Percentiles rank a stretch among this genome's conserved stretches.
Conservation (phyloP, 30 jellyfish, hydroid and myxozoan species). For the Clytia hemisphaerica region DNA sequence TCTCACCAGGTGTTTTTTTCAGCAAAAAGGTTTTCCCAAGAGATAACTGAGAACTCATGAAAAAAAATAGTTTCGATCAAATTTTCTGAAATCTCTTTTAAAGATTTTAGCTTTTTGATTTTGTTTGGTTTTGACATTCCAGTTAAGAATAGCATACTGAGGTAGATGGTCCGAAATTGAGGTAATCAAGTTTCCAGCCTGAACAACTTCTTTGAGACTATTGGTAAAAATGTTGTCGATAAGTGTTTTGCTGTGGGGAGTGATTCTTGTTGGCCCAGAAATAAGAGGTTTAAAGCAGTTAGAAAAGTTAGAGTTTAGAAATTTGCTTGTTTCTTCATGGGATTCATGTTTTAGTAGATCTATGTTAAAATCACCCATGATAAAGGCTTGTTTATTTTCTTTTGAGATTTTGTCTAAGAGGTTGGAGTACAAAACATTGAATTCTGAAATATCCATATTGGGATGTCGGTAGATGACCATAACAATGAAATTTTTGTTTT, state of each 20-base stretch:
- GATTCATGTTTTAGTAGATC: conserved; percentile 6
- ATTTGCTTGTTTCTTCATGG: neutral
- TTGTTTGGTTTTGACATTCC: too few species aligned
- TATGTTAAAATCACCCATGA: conserved; percentile 1
- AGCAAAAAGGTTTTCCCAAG: too few species aligned
- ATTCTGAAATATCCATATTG: neutral
- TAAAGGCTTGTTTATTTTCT: neutral
- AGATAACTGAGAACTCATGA: too few species aligned
- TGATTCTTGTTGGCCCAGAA: conserved; percentile 12
- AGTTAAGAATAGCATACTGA: neutral
- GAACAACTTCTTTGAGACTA: neutral
- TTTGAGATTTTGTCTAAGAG: neutral
- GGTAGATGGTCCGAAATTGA: conserved; percentile 7
- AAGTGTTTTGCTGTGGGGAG: conserved; percentile 2
- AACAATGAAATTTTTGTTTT: too few species aligned
- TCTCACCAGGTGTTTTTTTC: neutral
- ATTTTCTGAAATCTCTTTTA: conserved; percentile 2
- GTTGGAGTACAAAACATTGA: neutral
- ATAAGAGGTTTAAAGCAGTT: conserved; percentile 1
- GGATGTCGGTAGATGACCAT: conserved; percentile 34
- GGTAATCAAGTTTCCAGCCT: conserved; percentile 7
- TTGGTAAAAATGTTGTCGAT: neutral
- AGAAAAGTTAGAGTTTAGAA: neutral
- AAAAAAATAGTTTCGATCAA: too few species aligned
- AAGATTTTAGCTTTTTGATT: too few species aligned